Conservation (phyloP, 2,113 vertebrate genomes). For the Cebus imitator region DNA sequence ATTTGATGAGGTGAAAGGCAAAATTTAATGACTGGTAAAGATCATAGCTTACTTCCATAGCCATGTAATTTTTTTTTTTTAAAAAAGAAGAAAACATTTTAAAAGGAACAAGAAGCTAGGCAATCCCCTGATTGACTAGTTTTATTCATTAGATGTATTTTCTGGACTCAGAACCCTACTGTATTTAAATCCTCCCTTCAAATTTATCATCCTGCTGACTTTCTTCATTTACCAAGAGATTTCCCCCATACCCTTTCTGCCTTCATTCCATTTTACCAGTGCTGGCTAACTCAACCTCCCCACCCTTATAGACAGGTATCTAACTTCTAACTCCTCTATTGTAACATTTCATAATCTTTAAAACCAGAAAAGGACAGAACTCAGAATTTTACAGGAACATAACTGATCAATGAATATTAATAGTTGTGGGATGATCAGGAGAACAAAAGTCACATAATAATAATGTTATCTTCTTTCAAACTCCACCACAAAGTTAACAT, state of each 20-base stretch:
- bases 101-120: not conserved
- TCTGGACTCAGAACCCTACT: not conserved
- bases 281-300: not conserved
- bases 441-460: not conserved
- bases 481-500: not conserved
- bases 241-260: not conserved
- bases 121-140: not conserved
- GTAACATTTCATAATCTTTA: not conserved
- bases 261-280: not conserved
- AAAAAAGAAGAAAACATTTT: not conserved
- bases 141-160: not conserved
- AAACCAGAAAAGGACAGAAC: not conserved
- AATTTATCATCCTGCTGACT: not conserved
- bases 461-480: not conserved
- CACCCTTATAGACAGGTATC: not conserved
- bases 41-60: not conserved
- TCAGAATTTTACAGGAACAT: not conserved
- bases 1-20: not conserved
- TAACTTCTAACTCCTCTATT: not conserved
- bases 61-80: not conserved
- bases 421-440: not conserved
- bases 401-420: not conserved
- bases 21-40: constrained; percentile 20
- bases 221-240: not conserved
- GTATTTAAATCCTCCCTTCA: not conserved